phyloP scores from a whole-genome alignment of 2,888 invertebrate genomes.

The Petrophora chlorosata region DNA sequence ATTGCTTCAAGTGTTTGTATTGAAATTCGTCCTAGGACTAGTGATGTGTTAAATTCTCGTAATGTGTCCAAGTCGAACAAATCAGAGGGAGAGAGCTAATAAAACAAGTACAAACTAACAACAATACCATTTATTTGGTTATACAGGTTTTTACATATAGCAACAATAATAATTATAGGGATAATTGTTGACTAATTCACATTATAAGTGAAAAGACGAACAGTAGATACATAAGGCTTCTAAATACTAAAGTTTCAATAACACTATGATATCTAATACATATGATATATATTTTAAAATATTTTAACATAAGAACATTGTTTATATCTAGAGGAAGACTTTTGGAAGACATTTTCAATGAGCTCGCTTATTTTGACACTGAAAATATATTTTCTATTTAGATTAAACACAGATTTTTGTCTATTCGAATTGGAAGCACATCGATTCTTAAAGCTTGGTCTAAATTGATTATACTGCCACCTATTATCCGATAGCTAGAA shows the following conservation, averaged over 20 bases:
- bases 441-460: conserved; percentile 35
- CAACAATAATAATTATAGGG: conserved; percentile 68
- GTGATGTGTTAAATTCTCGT: too few relatives aligned
- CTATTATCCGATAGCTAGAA: conserved; percentile 36
- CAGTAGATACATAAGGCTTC: conserved; percentile 55
- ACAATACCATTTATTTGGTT: conserved; percentile 82
- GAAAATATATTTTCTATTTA: conserved; percentile 64
- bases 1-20: too few relatives aligned
- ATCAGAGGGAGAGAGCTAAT: conserved; percentile 30
- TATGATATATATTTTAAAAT: conserved; percentile 9
- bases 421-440: conserved; percentile 50
- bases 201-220: conserved; percentile 58
- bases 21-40: too few relatives aligned
- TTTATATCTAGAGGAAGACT: conserved; percentile 46
- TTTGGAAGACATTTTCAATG: conserved; percentile 53
- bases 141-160: conserved; percentile 79
- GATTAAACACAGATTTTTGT: conserved; percentile 18
- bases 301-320: conserved; percentile 37
- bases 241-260: conserved; percentile 37
- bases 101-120: conserved; percentile 68
- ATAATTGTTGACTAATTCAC: conserved; percentile 60
- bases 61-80: not conserved
- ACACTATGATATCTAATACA: conserved; percentile 25
- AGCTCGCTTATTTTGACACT: conserved; percentile 59
- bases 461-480: conserved; percentile 33